Percentiles rank a stretch among this genome's conserved stretches.
Evolutionary conservation across 2,888 invertebrate species (phyloP).

Genomic region (Caenorhabditis doughertyi): DNA sequence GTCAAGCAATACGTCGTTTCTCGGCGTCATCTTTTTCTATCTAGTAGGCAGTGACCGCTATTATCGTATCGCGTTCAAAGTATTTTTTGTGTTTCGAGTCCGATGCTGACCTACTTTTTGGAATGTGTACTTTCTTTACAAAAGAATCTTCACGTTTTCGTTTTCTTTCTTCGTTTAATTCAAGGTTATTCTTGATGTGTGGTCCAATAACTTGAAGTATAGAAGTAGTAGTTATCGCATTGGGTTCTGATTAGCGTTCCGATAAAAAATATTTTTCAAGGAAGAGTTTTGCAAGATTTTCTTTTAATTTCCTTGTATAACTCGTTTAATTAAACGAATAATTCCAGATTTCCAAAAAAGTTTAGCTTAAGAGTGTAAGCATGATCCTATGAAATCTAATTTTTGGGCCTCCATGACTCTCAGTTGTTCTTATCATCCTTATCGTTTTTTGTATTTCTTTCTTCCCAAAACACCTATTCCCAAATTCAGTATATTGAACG

Average conservation of each 20-base stretch:
- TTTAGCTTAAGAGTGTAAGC: too few species aligned
- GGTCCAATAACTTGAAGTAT: neutral
- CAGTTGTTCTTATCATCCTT: neutral
- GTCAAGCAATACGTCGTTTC: slow-evolving; percentile 23
- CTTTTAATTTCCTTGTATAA: too few species aligned
- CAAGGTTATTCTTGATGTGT: neutral
- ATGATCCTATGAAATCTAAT: too few species aligned
- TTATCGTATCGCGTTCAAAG: slow-evolving; percentile 11
- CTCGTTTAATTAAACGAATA: too few species aligned
- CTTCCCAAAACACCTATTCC: neutral
- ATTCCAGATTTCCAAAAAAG: too few species aligned
- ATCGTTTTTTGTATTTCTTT: neutral
- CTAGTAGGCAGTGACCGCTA: slow-evolving; percentile 24
- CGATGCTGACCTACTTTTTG: slow-evolving; percentile 45
- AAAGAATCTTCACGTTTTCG: neutral
- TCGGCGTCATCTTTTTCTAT: neutral
- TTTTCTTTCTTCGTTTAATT: neutral
- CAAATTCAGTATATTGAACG: neutral
- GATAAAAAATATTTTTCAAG: too few species aligned
- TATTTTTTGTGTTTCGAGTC: slow-evolving; percentile 22
- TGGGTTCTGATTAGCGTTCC: too few species aligned
- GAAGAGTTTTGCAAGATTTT: too few species aligned
- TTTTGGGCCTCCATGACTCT: too few species aligned
- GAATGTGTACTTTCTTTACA: slow-evolving; percentile 11
- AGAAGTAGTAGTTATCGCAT: too few species aligned